Conservation (phyloP, 2,888 invertebrate genomes). For the Drosophila anomalata region DNA sequence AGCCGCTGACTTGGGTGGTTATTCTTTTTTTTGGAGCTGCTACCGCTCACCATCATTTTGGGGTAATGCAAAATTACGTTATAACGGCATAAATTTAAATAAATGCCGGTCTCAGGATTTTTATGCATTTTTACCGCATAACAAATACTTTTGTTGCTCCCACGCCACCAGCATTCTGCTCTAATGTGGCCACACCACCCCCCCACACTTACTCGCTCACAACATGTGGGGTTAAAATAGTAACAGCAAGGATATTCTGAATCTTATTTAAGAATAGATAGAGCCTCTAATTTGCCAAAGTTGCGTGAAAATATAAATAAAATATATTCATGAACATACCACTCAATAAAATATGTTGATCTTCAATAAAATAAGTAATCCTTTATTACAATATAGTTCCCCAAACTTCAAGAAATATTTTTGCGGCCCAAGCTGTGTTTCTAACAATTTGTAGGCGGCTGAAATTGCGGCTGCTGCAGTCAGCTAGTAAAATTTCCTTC, state of each 20-base stretch:
- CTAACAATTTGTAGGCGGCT: slow-evolving; percentile 41
- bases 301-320: no score
- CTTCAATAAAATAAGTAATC: not conserved
- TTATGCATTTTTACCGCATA: slow-evolving; percentile 83
- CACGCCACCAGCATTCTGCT: slow-evolving; percentile 51
- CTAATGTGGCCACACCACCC: slow-evolving; percentile 72
- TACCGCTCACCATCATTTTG: slow-evolving; percentile 68
- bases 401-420: not conserved
- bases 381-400: not conserved
- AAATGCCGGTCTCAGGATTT: slow-evolving; percentile 84
- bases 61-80: slow-evolving; percentile 83
- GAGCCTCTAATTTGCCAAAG: no score
- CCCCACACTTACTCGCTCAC: slow-evolving; percentile 12
- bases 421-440: slow-evolving; percentile 5
- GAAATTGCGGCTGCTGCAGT: slow-evolving; percentile 62
- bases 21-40: slow-evolving; percentile 1
- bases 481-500: slow-evolving; percentile 79
- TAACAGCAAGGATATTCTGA: not conserved
- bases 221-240: not conserved
- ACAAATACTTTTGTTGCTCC: slow-evolving; percentile 79
- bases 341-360: no score
- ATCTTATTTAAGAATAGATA: not conserved
- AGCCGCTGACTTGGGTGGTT: slow-evolving; percentile 46
- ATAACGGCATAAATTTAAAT: slow-evolving; percentile 84
- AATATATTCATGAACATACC: not conserved